phyloP scores from a whole-genome alignment of 2,888 invertebrate species.

The Pristionchus mayeri region DNA sequence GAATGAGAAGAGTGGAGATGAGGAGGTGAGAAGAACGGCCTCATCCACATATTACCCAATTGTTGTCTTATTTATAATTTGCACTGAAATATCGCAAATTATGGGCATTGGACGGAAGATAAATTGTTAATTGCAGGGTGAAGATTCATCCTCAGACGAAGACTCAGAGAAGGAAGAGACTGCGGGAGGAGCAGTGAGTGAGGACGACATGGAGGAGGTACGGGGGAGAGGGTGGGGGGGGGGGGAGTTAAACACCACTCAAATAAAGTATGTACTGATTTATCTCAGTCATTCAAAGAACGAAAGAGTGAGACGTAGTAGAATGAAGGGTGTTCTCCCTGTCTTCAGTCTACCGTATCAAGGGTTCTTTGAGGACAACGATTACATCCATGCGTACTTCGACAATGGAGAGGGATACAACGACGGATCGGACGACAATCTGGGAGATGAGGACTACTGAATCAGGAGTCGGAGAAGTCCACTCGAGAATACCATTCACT shows the following conservation, averaged over 20 bases:
- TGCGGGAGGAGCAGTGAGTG: constrained; percentile 33
- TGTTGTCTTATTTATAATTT: neutral
- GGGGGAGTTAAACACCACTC: too few species aligned
- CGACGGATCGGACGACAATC: constrained; percentile 70
- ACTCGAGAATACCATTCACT: too few species aligned
- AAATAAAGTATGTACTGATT: too few species aligned
- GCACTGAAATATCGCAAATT: too few species aligned
- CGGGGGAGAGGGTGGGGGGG: neutral
- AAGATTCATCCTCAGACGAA: neutral
- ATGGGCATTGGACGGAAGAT: too few species aligned
- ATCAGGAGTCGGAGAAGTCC: too few species aligned
- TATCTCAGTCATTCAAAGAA: too few species aligned
- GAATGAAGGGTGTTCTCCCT: neutral
- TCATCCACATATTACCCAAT: neutral
- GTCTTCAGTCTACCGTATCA: neutral
- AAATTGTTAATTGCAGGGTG: constrained; percentile 15
- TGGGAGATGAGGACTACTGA: constrained; percentile 69
- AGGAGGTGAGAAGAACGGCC: neutral
- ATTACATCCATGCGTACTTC: constrained; percentile 73
- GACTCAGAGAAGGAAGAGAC: constrained; percentile 43
- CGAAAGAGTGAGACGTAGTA: neutral
- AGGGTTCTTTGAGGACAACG: constrained; percentile 67
- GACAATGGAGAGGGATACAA: constrained; percentile 75
- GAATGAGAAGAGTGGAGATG: constrained; percentile 47
- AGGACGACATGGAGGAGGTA: constrained; percentile 48